Evolutionary conservation across 1,140 invertebrate species (phyloP).

Genomic region (Ceratoteleas bidentatus): DNA sequence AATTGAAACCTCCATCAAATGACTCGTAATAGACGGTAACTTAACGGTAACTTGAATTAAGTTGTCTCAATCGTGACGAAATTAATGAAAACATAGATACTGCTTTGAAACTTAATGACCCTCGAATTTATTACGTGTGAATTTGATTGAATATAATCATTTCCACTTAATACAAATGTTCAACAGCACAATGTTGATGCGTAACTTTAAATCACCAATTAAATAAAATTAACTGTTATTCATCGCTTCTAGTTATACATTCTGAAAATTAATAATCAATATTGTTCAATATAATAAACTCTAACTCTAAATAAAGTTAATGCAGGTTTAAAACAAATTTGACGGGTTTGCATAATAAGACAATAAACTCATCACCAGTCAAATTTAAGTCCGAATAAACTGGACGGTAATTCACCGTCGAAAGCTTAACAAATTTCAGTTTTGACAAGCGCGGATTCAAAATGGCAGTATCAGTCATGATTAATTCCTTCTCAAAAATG

Average conservation of each 20-base stretch:
- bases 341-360: too few species aligned
- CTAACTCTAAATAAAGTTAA: too few species aligned
- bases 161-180: background rate
- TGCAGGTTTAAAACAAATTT: too few species aligned
- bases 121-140: constrained; percentile 9
- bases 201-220: too few species aligned
- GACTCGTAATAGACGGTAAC: constrained; percentile 1
- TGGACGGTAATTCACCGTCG: constrained; percentile 22
- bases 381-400: constrained; percentile 18
- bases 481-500: constrained; percentile 21
- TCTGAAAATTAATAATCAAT: too few species aligned
- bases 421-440: constrained; percentile 28
- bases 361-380: constrained; percentile 31
- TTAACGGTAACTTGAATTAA: constrained; percentile 22
- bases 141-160: background rate
- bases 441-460: constrained; percentile 25
- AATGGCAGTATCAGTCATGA: constrained; percentile 21
- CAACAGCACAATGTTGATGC: background rate
- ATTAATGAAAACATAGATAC: constrained; percentile 12
- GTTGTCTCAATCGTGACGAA: constrained; percentile 8
- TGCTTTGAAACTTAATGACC: background rate
- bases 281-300: too few species aligned
- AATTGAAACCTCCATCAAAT: too few species aligned
- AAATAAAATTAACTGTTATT: too few species aligned
- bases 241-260: too few species aligned